A percentile compares a stretch with the other conserved stretches of the same genome.
These are phyloP conservation scores for Nothobranchius furzeri DNA, from an alignment of 2,113 vertebrate genomes.

Conservation along the genomic window DNA sequence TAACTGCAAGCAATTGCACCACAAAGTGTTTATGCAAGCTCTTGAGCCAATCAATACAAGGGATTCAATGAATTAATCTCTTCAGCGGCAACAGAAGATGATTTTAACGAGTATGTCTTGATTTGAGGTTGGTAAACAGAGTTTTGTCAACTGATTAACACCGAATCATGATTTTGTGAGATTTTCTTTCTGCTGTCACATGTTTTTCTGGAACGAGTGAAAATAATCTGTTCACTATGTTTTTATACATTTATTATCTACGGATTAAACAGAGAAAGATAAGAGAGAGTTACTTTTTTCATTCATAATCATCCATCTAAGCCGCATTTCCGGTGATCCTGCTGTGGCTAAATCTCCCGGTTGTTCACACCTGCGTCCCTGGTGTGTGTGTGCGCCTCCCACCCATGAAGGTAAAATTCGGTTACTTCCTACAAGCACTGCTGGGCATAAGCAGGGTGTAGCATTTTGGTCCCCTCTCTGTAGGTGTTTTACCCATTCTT, in stretches of 20 bases:
- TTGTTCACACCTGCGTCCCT: slow-evolving; percentile 51
- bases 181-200: not conserved
- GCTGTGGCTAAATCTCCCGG: slow-evolving; percentile 42
- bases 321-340: slow-evolving; percentile 37
- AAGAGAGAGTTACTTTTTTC: no score
- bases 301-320: no score
- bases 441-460: slow-evolving; percentile 67
- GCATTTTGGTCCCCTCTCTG: slow-evolving; percentile 59
- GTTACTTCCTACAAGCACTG: slow-evolving; percentile 71
- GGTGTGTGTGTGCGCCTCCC: slow-evolving; percentile 37
- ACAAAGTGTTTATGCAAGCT: slow-evolving; percentile 41
- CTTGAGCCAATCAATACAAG: slow-evolving; percentile 11
- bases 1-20: slow-evolving; percentile 18
- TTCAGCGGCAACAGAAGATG: slow-evolving; percentile 19
- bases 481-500: slow-evolving; percentile 51
- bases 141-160: slow-evolving; percentile 2
- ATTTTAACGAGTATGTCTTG: slow-evolving; percentile 19
- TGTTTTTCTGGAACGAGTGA: no score
- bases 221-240: no score
- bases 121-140: slow-evolving; percentile 10
- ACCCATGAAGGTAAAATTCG: slow-evolving; percentile 59
- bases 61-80: slow-evolving; percentile 21
- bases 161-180: not conserved
- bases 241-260: no score
- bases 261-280: no score